phyloP scores from a whole-genome alignment of 2,888 invertebrate species.

The Conops quadrifasciatus region DNA sequence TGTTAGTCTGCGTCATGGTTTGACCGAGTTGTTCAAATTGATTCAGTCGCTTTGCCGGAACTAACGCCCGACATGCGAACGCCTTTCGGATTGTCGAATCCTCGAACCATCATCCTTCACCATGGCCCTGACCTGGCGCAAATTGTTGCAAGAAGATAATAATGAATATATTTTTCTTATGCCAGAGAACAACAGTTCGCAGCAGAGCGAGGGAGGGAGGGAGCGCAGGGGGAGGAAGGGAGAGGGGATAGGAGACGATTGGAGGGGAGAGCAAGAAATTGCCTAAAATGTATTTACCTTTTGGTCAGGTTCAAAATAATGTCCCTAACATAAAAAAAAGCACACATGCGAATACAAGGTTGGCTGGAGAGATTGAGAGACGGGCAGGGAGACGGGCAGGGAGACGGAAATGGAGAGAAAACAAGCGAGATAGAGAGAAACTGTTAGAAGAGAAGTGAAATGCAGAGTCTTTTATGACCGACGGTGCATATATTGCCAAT shows the following conservation, averaged over 20 bases:
- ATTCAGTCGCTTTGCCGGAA: not conserved
- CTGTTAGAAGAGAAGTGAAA: no score
- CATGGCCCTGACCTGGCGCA: constrained; percentile 56
- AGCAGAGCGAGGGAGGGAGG: not conserved
- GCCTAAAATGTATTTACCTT: not conserved
- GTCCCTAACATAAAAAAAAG: not conserved
- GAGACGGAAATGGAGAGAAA: no score
- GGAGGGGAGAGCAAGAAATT: not conserved
- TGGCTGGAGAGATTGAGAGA: no score
- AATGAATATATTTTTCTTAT: constrained; percentile 4
- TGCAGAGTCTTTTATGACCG: no score
- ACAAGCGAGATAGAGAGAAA: no score
- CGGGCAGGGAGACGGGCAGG: no score
- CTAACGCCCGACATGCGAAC: not conserved
- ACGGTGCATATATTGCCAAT: no score
- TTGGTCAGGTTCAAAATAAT: not conserved
- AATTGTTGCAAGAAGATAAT: constrained; percentile 4
- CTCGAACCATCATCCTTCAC: constrained; percentile 48
- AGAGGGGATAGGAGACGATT: not conserved
- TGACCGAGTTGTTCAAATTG: constrained; percentile 11
- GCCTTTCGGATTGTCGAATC: constrained; percentile 11
- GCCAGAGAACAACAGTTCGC: not conserved
- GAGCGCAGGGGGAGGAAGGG: not conserved
- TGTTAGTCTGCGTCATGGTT: not conserved
- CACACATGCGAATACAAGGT: no score